These are phyloP conservation scores for Lerista edwardsae DNA, from an alignment of 2,797 vertebrate species.

Conservation along the genomic window DNA sequence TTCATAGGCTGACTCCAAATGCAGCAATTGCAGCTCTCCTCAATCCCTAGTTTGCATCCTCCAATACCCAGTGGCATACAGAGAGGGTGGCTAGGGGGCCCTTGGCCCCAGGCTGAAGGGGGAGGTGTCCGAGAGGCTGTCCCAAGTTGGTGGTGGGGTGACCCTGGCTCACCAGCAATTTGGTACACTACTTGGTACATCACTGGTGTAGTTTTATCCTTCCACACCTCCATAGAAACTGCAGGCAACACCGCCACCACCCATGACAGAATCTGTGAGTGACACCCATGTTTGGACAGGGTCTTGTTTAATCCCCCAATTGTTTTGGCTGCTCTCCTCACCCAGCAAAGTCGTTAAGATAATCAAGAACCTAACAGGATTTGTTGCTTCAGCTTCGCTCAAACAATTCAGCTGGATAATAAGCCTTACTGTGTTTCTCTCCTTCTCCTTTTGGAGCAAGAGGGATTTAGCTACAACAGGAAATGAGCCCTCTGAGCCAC, in stretches of 20 bases:
- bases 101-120: no score
- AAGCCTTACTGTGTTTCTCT: conserved; percentile 60
- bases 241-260: not conserved
- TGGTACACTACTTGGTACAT: no score
- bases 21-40: no score
- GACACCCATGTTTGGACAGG: not conserved
- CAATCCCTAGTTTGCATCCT: no score
- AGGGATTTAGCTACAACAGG: conserved; percentile 66
- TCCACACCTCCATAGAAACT: not conserved
- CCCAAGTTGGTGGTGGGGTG: no score
- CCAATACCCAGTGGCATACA: no score
- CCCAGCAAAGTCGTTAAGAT: conserved; percentile 22
- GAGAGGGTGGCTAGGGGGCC: no score
- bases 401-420: conserved; percentile 48
- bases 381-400: conserved; percentile 29
- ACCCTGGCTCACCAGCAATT: no score
- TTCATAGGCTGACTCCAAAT: no score
- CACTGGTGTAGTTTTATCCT: not conserved
- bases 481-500: conserved; percentile 73
- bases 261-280: not conserved
- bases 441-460: conserved; percentile 58
- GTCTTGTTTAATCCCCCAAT: not conserved
- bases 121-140: no score
- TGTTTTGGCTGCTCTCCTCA: conserved; percentile 1
- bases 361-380: conserved; percentile 11